Evolutionary conservation across 2,113 vertebrate species (phyloP).

Genomic region (Cephalopterus ornatus): DNA sequence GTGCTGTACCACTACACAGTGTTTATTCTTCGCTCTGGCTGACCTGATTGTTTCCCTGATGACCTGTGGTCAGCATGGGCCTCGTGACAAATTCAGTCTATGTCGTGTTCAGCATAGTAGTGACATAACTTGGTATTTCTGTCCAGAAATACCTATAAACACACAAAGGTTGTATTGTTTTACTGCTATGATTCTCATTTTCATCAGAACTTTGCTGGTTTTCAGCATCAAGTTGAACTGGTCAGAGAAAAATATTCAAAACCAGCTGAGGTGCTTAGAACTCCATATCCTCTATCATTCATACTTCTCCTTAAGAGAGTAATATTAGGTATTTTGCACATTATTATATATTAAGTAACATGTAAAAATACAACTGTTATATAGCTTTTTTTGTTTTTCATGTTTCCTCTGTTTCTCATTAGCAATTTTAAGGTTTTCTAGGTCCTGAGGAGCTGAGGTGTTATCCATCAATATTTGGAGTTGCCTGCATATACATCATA

Average conservation of each 20-base stretch:
- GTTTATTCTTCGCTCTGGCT: not conserved
- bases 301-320: not conserved
- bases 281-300: not conserved
- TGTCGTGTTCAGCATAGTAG: not conserved
- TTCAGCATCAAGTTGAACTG: not conserved
- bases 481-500: not conserved
- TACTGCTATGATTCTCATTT: not conserved
- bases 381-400: not conserved
- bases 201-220: not conserved
- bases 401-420: not conserved
- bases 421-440: not conserved
- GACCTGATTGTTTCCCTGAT: not conserved
- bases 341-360: not conserved
- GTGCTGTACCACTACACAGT: rapidly evolving
- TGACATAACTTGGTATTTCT: not conserved
- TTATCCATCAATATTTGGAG: not conserved
- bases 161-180: not conserved
- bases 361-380: not conserved
- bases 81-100: not conserved
- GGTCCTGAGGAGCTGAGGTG: not conserved
- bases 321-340: not conserved
- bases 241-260: not conserved
- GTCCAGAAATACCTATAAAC: not conserved
- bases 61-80: not conserved
- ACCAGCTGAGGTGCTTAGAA: not conserved